phyloP scores from a whole-genome alignment of 2,797 vertebrate species.

The Aulostomus chinensis region DNA sequence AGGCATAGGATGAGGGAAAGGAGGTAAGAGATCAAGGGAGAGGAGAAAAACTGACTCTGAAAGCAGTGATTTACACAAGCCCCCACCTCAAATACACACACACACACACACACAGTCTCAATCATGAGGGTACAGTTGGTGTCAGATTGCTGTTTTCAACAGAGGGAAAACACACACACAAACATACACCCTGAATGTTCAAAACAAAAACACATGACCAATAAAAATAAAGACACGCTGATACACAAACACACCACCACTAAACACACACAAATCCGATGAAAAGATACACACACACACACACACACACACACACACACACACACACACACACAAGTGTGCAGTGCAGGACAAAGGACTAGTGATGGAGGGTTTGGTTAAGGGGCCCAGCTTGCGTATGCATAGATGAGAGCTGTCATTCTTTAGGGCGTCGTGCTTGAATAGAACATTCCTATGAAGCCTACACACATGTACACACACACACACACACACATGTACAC shows the following conservation, averaged over 20 bases:
- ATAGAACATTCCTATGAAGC: slow-evolving; percentile 60
- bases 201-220: slow-evolving; percentile 23
- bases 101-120: slow-evolving; percentile 15
- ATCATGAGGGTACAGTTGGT: slow-evolving; percentile 30
- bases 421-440: slow-evolving; percentile 47
- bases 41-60: slow-evolving; percentile 17
- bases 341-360: slow-evolving; percentile 50
- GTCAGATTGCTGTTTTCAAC: slow-evolving; percentile 39
- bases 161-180: slow-evolving; percentile 21
- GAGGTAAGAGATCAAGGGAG: slow-evolving; percentile 18
- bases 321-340: slow-evolving; percentile 9
- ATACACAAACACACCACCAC: slow-evolving; percentile 3
- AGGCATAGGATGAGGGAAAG: slow-evolving; percentile 17
- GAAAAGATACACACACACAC: not conserved
- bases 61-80: slow-evolving; percentile 9
- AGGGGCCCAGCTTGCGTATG: slow-evolving; percentile 45
- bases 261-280: slow-evolving; percentile 11
- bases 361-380: slow-evolving; percentile 53
- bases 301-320: slow-evolving; percentile 3
- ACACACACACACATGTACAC: slow-evolving; percentile 10
- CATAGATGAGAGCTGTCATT: slow-evolving; percentile 60
- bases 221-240: slow-evolving; percentile 13
- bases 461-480: slow-evolving; percentile 17
- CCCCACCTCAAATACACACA: not conserved
- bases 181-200: slow-evolving; percentile 1